phyloP scores from a whole-genome alignment of 1,140 invertebrate genomes.

The Aphelenchoides besseyi region DNA sequence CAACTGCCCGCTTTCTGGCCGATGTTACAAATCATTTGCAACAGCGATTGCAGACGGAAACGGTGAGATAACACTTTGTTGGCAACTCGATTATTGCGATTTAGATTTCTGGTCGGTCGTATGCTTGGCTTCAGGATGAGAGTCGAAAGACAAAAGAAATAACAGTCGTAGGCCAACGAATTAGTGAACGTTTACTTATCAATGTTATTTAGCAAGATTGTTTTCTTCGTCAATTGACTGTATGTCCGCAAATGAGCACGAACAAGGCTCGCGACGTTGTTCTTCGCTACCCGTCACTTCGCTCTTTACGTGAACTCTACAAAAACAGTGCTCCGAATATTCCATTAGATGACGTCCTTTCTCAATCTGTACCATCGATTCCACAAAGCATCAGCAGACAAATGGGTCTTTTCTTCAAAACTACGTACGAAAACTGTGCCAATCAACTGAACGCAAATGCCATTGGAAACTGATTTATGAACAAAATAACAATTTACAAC shows the following conservation, averaged over 20 bases:
- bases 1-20: slow-evolving; percentile 48
- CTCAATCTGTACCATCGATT: background rate
- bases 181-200: slow-evolving; percentile 11
- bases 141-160: slow-evolving; percentile 32
- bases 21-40: slow-evolving; percentile 36
- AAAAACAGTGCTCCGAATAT: background rate
- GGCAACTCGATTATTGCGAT: slow-evolving; percentile 14
- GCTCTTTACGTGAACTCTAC: slow-evolving; percentile 43
- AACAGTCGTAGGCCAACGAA: slow-evolving; percentile 31
- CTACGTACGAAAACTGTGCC: no score
- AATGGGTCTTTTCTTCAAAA: background rate
- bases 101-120: slow-evolving; percentile 47
- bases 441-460: no score
- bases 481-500: no score
- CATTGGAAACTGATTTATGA: no score
- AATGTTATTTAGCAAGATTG: slow-evolving; percentile 39
- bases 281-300: slow-evolving; percentile 41
- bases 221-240: slow-evolving; percentile 51
- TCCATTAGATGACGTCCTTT: slow-evolving; percentile 3
- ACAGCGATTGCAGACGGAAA: slow-evolving; percentile 34
- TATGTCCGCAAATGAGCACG: slow-evolving; percentile 46
- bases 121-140: slow-evolving; percentile 46
- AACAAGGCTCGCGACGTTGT: slow-evolving; percentile 36
- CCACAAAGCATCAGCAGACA: slow-evolving; percentile 4
- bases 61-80: slow-evolving; percentile 27